These are phyloP conservation scores for Hydrozoanthus tunicans DNA, from an alignment of 64 coral and sea anemone species.

Conservation along the genomic window DNA sequence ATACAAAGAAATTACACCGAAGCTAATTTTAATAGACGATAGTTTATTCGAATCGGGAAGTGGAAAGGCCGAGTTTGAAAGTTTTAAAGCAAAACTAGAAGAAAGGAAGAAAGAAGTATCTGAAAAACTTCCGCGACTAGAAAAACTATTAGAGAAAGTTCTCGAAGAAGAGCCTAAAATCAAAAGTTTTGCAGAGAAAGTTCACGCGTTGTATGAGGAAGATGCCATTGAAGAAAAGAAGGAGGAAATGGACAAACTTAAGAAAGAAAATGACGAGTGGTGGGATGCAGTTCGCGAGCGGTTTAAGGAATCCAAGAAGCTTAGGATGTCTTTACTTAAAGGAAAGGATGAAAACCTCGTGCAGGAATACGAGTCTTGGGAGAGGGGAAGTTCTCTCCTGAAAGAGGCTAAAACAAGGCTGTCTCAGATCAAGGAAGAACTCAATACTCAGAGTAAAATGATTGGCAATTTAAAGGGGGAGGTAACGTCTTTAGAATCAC, in stretches of 20 bases:
- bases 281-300: constrained; percentile 56
- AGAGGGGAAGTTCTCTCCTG: constrained; percentile 64
- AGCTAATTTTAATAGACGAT: background rate
- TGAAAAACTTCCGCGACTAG: constrained; percentile 19
- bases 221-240: constrained; percentile 22
- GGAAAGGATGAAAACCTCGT: constrained; percentile 75
- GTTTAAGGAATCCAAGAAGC: constrained; percentile 82
- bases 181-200: constrained; percentile 48
- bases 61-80: constrained; percentile 29
- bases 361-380: constrained; percentile 75
- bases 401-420: constrained; percentile 64
- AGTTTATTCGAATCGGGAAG: constrained; percentile 28
- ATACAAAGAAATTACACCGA: constrained; percentile 14
- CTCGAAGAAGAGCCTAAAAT: constrained; percentile 49
- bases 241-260: constrained; percentile 29
- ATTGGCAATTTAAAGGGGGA: constrained; percentile 31
- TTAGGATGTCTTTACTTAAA: constrained; percentile 68
- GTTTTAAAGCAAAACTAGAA: constrained; percentile 38
- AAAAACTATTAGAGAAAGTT: background rate
- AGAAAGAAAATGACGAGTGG: constrained; percentile 52
- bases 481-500: constrained; percentile 24
- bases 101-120: constrained; percentile 41
- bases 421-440: constrained; percentile 42
- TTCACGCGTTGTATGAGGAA: constrained; percentile 60
- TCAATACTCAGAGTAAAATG: constrained; percentile 24